These are phyloP conservation scores for Nemotelus nigrinus DNA, from an alignment of 2,888 invertebrate genomes.

Conservation along the genomic window DNA sequence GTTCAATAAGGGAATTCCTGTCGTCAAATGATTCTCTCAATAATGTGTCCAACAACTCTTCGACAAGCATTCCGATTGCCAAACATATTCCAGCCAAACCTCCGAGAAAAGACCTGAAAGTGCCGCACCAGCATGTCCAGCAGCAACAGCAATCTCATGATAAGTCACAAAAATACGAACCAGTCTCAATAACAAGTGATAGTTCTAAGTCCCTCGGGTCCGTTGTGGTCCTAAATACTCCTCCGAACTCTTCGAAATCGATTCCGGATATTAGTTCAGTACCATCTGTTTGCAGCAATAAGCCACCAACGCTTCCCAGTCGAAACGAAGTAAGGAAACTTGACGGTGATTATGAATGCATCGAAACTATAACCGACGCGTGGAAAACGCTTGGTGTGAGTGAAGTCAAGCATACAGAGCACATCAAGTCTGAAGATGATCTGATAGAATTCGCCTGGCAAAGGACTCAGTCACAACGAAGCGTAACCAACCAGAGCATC, in stretches of 20 bases:
- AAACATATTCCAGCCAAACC: conserved; percentile 64
- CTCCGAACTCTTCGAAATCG: conserved; percentile 51
- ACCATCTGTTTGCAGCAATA: conserved; percentile 45
- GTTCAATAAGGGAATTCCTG: conserved; percentile 60
- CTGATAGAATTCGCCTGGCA: conserved; percentile 65
- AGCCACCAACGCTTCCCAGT: conserved; percentile 58
- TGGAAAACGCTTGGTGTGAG: conserved; percentile 84
- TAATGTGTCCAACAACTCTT: conserved; percentile 57
- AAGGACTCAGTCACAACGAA: conserved; percentile 59
- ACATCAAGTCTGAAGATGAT: conserved; percentile 60
- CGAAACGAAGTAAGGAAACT: conserved; percentile 57
- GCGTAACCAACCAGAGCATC: conserved; percentile 55
- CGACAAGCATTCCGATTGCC: conserved; percentile 46
- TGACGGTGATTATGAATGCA: conserved; percentile 72
- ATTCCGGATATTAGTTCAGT: conserved; percentile 42
- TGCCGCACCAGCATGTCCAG: conserved; percentile 15
- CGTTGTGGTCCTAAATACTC: conserved; percentile 42
- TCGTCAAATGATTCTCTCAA: conserved; percentile 63
- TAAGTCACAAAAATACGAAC: conserved; percentile 63
- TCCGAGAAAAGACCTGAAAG: conserved; percentile 59
- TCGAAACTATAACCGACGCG: conserved; percentile 80
- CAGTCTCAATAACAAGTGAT: conserved; percentile 61
- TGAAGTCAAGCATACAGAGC: conserved; percentile 78
- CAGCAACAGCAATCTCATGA: conserved; percentile 54
- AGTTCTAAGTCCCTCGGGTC: conserved; percentile 22